Percentiles rank a stretch among this genome's conserved stretches.
phyloP scores from a whole-genome alignment of 2,888 invertebrate genomes.

The Stenodera caucasica region DNA sequence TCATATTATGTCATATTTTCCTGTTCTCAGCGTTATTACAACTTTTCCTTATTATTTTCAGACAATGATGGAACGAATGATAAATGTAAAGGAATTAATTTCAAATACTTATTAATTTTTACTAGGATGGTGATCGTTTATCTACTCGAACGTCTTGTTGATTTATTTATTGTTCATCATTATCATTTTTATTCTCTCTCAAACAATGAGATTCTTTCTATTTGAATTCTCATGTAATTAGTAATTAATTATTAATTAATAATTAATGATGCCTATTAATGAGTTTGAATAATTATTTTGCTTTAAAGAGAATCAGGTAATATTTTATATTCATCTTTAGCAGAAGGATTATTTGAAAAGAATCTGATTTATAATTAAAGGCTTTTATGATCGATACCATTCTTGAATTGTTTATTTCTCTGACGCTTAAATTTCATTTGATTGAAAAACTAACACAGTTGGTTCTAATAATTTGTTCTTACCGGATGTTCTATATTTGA shows the following conservation, averaged over 20 bases:
- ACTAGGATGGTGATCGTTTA: not conserved
- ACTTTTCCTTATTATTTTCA: not conserved
- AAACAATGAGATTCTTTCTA: too few species aligned
- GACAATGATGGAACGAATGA: not conserved
- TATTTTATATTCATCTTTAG: too few species aligned
- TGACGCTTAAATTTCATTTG: not conserved
- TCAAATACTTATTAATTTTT: not conserved
- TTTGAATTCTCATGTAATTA: too few species aligned
- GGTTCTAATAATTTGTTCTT: not conserved
- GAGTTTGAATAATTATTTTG: too few species aligned
- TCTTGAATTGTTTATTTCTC: not conserved
- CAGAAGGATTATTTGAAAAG: too few species aligned
- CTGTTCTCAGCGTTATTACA: not conserved
- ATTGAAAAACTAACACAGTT: not conserved
- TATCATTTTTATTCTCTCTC: not conserved
- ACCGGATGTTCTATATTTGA: not conserved
- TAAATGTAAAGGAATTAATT: conserved; percentile 1
- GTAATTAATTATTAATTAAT: too few species aligned
- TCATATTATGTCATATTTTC: not conserved
- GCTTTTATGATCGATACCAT: not conserved
- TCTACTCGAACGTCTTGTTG: not conserved
- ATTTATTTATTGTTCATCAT: not conserved
- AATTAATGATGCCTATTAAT: too few species aligned
- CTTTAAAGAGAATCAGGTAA: too few species aligned
- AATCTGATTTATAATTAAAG: too few species aligned